Base-by-base conservation (phyloP, 30 jellyfish, hydroid and myxozoan species). In the Nemopilema nomurai region DNA sequence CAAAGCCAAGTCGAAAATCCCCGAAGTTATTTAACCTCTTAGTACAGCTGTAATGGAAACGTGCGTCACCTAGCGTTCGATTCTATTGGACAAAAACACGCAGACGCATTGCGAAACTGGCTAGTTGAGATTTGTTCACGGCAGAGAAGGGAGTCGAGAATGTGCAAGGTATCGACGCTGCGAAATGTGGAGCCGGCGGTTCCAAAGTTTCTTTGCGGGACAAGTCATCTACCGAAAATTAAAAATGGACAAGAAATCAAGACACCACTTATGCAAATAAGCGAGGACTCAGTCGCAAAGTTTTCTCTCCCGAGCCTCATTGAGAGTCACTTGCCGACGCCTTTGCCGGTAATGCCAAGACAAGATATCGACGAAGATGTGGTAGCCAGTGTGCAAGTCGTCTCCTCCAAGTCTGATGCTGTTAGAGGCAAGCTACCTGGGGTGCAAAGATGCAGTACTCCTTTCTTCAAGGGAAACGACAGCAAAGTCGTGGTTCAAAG, bases 101-200 rank as follows among this genome's bases (percentile, higher is more conserved):
- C 1, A 31, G 21, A 1, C 18, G n/a, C 1, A 51, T 76, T 76
- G 86, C 86, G 86, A 22, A 76, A 76, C 28, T 1, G 65, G 27
- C 51, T 53, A 76, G 75, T 76, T 76, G 75, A 7, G 70, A 74
- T 16, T 62, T 78, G 80, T 28, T 23, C 27, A 57, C 62, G 8
- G 32, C 49, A 29, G n/a, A 28, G 25, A 24, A 26, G 80, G 80
- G 50, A 3, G 80, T 66, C 57, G 57, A 80, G 31, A 28, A 80
- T 80, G 89, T 80, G 89, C 81, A 80, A 68, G 52, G 73, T 80
- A 22, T 77, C 87, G 23, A 80, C 89, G 78, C 65, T 80, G 17
- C 53, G 81, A 65, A 65, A 32, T 66, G 89, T 80, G 18, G 89
- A 80, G 81, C 89, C 89, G 22, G 81, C 74, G 57, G 53, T 30